Percentiles rank a stretch among this genome's conserved stretches.
Evolutionary conservation across 2,888 invertebrate species (phyloP).

Genomic region (Caenorhabditis virilis): DNA sequence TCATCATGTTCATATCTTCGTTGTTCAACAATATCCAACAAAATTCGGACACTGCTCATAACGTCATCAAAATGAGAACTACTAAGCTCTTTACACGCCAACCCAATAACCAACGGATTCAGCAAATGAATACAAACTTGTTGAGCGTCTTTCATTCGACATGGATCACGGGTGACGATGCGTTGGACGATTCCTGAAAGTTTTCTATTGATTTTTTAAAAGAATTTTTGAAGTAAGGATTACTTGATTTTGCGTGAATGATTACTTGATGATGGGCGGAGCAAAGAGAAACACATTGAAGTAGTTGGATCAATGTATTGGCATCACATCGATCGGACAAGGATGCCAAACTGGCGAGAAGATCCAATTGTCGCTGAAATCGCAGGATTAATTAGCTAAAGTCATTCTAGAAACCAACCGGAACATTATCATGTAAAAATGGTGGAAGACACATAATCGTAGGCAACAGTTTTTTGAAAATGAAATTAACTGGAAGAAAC

Average conservation of each 20-base stretch:
- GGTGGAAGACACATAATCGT: constrained; percentile 53
- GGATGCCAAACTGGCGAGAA: constrained; percentile 56
- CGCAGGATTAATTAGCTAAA: neutral
- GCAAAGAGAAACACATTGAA: constrained; percentile 57
- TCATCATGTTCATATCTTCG: constrained; percentile 64
- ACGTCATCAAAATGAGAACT: constrained; percentile 67
- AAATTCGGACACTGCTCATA: constrained; percentile 59
- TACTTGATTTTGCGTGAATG: constrained; percentile 61
- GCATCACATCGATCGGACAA: constrained; percentile 65
- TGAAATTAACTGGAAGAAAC: constrained; percentile 56
- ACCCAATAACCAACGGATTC: constrained; percentile 61
- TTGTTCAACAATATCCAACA: constrained; percentile 66
- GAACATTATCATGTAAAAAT: constrained; percentile 64
- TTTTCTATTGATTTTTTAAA: neutral
- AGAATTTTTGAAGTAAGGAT: neutral
- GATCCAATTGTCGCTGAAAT: constrained; percentile 61
- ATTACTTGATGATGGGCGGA: constrained; percentile 63
- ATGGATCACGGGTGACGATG: constrained; percentile 63
- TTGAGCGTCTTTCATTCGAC: constrained; percentile 56
- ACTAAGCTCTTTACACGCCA: constrained; percentile 43
- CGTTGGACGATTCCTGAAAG: constrained; percentile 63
- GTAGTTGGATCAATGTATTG: constrained; percentile 47
- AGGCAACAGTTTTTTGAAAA: constrained; percentile 58
- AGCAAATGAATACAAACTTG: constrained; percentile 62
- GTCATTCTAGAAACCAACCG: constrained; percentile 37